Base-by-base conservation (phyloP, 2,888 invertebrate genomes). In the Dorcus hopei region DNA sequence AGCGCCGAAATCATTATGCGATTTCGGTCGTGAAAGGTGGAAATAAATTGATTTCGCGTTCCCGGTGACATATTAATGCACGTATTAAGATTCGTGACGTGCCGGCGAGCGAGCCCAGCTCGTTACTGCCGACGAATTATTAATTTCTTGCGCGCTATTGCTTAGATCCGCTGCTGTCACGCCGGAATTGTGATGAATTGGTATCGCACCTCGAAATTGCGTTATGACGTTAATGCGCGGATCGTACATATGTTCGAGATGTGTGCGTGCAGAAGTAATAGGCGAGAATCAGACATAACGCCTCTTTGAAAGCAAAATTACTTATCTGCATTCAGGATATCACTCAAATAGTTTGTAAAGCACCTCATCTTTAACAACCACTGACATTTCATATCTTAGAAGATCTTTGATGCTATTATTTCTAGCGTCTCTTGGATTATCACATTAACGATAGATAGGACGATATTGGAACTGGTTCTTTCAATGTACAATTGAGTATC, bases 1-100 rank as follows among this genome's bases (percentile, higher is more conserved):
- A 73, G 71, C 70, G 26, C 71, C 65, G 70, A 72, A 72, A 73
- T 76, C 72, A 77, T 77, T 77, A 76, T 75, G 70, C 76, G 76
- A 76, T 77, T 76, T 75, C 72, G 68, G 64, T 59, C 42, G 51
- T 77, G 76, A 77, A 77, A 75, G 77, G 76, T 77, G 77, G 68
- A 76, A 77, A 77, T 77, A 77, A 77, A 77, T 77, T 77, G 77
- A 77, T 77, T 77, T 74, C 74, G 72, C 76, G 74, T 74, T 76
- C 73, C 76, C 70, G 75, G 76, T 77, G 77, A 77, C 77, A 77
- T 77, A 77, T 77, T 77, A 77, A 77, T 77, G 77, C 76, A 77
- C 74, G 74, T 75, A 77, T 76, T 77, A 76, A 77, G 75, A 74
- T 73, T 72, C 72, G 69, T 59, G 74, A 72, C 74, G 70, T 69